Percentiles rank a stretch among this genome's conserved stretches.
Conservation (phyloP, 2,113 vertebrate species). For the Semicossyphus pulcher region DNA sequence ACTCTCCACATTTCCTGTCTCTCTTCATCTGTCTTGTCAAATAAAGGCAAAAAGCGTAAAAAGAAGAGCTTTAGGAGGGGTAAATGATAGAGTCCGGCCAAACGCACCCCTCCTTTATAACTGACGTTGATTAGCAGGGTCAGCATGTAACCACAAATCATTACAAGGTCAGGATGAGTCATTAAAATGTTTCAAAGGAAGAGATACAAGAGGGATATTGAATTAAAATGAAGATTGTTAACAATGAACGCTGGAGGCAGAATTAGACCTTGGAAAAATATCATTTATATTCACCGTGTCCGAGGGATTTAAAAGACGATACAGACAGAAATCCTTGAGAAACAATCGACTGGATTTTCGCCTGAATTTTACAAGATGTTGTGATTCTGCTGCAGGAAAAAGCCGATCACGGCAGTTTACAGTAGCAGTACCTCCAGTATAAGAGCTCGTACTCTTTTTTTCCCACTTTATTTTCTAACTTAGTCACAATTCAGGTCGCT, state of each 20-base stretch:
- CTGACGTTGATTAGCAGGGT: not conserved
- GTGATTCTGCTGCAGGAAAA: not conserved
- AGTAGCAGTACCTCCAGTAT: too few species aligned
- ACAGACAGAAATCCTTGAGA: too few species aligned
- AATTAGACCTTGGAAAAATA: not conserved
- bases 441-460: too few species aligned
- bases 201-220: not conserved
- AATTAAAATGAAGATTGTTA: not conserved
- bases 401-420: not conserved
- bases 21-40: too few species aligned
- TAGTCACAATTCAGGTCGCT: too few species aligned
- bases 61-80: too few species aligned
- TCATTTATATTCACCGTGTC: not conserved
- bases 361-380: too few species aligned
- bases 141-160: not conserved
- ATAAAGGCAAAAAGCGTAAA: too few species aligned
- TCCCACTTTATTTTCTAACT: too few species aligned
- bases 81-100: too few species aligned
- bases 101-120: not conserved
- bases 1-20: too few species aligned
- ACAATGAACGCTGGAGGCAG: not conserved
- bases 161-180: not conserved
- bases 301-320: slow-evolving; percentile 9
- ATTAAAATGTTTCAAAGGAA: not conserved
- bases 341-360: not conserved